Evolutionary conservation across 2,113 vertebrate species (phyloP).

Genomic region (Bubo blakistoni): DNA sequence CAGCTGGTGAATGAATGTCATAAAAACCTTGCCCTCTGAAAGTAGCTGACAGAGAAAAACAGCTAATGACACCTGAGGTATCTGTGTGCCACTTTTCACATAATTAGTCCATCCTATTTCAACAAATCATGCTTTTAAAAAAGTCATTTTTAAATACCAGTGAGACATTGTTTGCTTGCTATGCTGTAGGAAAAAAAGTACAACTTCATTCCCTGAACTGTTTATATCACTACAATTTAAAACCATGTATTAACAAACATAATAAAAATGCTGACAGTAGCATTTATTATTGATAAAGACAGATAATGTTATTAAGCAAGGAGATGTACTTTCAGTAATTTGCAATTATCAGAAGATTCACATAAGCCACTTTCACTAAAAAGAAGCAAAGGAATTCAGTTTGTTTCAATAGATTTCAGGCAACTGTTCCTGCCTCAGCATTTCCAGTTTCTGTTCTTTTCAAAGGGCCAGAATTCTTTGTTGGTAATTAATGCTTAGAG

Average conservation of each 20-base stretch:
- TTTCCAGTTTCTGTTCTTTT: neutral
- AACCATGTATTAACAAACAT: neutral
- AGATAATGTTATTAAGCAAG: neutral
- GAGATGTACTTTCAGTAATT: neutral
- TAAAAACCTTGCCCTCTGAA: conserved; percentile 3
- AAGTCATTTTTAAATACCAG: neutral
- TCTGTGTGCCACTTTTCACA: neutral
- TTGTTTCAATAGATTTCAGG: neutral
- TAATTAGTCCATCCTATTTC: neutral
- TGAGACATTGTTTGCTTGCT: neutral
- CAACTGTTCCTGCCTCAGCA: neutral
- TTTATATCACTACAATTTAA: neutral
- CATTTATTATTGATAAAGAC: neutral
- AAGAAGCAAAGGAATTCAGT: neutral
- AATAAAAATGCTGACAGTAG: neutral
- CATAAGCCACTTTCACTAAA: neutral
- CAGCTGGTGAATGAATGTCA: neutral
- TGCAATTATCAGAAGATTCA: neutral
- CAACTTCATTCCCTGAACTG: neutral
- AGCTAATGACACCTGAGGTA: neutral
- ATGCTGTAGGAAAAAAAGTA: neutral
- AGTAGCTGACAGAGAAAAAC: neutral
- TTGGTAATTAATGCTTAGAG: neutral
- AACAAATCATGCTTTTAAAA: neutral
- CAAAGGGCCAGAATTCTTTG: neutral